Base-by-base conservation (phyloP, 2,113 vertebrate species). In the Campylomormyrus numenius region DNA sequence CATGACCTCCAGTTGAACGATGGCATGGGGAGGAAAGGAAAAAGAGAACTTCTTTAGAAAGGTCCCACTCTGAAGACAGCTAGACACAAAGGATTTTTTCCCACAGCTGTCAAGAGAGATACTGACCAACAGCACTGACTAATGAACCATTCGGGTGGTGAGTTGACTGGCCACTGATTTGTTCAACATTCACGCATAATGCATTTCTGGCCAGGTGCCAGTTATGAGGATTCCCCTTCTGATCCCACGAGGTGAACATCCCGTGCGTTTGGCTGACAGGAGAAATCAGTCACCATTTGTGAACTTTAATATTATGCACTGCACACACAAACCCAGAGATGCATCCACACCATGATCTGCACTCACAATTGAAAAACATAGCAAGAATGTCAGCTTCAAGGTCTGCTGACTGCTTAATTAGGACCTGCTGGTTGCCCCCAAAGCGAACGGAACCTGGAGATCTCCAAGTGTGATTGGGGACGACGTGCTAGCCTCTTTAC, bases 321-420 rank as follows among this genome's bases (percentile, higher is more conserved):
- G 15, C 10, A 31, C 15, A 15, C 70, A 77, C 11, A 11, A 24
- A 9, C 70, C 31, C 31, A 74, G 15, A 77, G 35, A 39, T 9
- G 15, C 70, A 77, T 77, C 70, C 31, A 39, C 31, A 39, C 31
- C 15, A 15, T 11, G 13, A 52, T 87, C 88, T 84, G 74, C 85
- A 15, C 77, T 84, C 88, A 80, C 53, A 39, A 70, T 89, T 91
- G 86, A 74, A 56, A 56, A 80, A 87, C 89, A 88, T 56, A 85
- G 86, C 90, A 56, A 74, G 87, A 89, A 70, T 83, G 89, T 89
- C 77, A 91, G 89, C 90, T 90, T 91, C 90, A 89, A 50, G 85
- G 49, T 77, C 89, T 66, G 49, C 56, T 89, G 88, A 77, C 58
- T 89, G 45, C 90, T 89, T 90, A 91, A 92, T 91, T 92, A 90